Conservation (phyloP, 2,888 invertebrate species). For the Apodemia mormo region DNA sequence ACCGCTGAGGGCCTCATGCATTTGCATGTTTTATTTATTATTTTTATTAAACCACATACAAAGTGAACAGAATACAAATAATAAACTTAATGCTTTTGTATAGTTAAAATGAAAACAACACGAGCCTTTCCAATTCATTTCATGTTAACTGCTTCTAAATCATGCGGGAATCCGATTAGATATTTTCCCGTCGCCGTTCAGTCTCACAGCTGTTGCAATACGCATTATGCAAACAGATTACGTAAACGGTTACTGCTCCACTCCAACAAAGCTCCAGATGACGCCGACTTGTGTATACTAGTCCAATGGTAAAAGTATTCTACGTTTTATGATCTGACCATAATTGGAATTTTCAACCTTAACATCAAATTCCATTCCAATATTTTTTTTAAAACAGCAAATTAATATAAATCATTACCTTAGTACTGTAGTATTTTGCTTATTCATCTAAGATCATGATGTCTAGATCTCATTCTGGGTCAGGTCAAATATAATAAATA, state of each 20-base stretch:
- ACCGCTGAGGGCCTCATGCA: too few relatives aligned
- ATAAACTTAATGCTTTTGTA: not conserved
- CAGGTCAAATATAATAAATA: too few relatives aligned
- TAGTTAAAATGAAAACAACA: not conserved
- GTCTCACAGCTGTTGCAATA: not conserved
- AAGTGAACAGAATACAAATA: too few relatives aligned
- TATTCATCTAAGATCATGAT: too few relatives aligned
- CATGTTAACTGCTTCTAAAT: not conserved
- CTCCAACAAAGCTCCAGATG: constrained; percentile 1
- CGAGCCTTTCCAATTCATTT: not conserved
- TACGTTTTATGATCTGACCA: not conserved
- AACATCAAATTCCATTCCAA: too few relatives aligned
- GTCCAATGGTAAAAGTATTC: not conserved
- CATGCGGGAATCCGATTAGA: not conserved
- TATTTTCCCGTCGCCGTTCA: not conserved
- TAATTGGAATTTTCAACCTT: not conserved
- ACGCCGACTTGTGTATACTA: not conserved
- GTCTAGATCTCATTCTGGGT: too few relatives aligned
- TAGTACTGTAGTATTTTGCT: too few relatives aligned
- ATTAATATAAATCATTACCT: too few relatives aligned
- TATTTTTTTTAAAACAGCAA: too few relatives aligned
- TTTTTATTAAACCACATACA: too few relatives aligned
- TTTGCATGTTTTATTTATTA: too few relatives aligned
- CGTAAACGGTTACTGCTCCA: not conserved
- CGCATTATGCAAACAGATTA: constrained; percentile 5